These are phyloP conservation scores for Oceanites oceanicus DNA, from an alignment of 2,113 vertebrate genomes.

Conservation along the genomic window DNA sequence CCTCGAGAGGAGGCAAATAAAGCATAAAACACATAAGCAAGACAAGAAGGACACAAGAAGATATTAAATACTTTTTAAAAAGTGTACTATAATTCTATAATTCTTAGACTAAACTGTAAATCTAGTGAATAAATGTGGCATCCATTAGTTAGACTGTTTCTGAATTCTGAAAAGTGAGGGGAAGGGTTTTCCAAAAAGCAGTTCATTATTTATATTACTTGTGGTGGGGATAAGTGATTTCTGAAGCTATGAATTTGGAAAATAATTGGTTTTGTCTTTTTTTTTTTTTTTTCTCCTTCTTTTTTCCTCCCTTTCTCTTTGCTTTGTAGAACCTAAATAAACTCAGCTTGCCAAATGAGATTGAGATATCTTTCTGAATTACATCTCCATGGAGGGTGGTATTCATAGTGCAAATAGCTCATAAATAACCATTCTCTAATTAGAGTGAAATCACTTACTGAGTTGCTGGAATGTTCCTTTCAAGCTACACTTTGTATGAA, in stretches of 20 bases:
- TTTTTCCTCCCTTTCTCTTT: neutral
- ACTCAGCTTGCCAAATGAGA: neutral
- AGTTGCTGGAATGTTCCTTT: conserved; percentile 37
- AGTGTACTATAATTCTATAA: neutral
- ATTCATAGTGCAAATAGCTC: neutral
- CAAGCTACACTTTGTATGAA: conserved; percentile 15
- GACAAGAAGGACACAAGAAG: neutral
- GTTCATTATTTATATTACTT: neutral
- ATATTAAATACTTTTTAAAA: neutral
- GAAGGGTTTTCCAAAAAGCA: neutral
- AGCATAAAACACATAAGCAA: neutral
- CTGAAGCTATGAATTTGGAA: neutral
- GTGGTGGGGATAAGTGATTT: neutral
- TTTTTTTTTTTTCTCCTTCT: too few species aligned
- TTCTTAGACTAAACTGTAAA: neutral
- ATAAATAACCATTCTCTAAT: neutral
- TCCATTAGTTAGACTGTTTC: neutral
- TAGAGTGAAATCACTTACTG: neutral
- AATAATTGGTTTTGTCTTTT: neutral
- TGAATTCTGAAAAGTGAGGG: neutral
- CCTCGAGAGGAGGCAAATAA: neutral
- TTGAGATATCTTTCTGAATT: neutral
- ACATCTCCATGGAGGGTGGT: neutral
- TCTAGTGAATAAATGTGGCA: neutral
- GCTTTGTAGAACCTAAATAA: neutral